phyloP scores from a whole-genome alignment of 2,797 vertebrate genomes.

The Valencia hispanica region DNA sequence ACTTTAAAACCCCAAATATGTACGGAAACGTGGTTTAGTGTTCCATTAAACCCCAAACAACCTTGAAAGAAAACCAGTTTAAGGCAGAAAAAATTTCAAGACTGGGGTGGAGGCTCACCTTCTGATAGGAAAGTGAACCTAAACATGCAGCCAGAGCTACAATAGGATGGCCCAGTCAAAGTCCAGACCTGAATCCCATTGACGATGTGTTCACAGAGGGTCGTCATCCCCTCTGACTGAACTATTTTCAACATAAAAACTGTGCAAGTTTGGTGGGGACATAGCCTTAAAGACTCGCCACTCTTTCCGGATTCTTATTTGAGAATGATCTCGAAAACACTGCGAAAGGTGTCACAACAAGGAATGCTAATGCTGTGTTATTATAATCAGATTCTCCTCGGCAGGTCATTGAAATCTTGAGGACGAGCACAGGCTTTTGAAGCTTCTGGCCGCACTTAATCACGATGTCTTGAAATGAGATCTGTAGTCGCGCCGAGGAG shows the following conservation, averaged over 20 bases:
- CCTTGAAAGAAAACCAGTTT: too few relatives aligned
- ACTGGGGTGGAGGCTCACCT: too few relatives aligned
- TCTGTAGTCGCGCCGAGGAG: conserved; percentile 37
- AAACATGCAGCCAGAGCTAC: neutral
- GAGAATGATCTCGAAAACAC: neutral
- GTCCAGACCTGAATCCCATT: neutral
- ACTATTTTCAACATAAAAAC: neutral
- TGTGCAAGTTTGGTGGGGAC: neutral
- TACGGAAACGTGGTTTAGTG: too few relatives aligned
- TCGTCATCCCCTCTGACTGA: neutral
- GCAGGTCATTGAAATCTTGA: conserved; percentile 63
- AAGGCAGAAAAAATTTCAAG: too few relatives aligned
- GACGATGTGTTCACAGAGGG: neutral
- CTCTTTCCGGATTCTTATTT: neutral
- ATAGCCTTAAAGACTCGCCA: neutral
- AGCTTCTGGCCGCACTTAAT: conserved; percentile 69
- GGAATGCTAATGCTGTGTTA: conserved; percentile 48
- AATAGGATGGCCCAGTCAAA: neutral
- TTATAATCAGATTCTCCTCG: conserved; percentile 72
- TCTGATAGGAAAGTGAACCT: too few relatives aligned
- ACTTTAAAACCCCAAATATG: too few relatives aligned
- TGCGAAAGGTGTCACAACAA: conserved; percentile 22
- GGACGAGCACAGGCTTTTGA: conserved; percentile 58
- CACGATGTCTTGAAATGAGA: conserved; percentile 65
- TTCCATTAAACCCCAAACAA: too few relatives aligned